Percentiles rank a stretch among this genome's conserved stretches.
Evolutionary conservation across 2,888 invertebrate genomes (phyloP).

Genomic region (Odontocolon sp.): DNA sequence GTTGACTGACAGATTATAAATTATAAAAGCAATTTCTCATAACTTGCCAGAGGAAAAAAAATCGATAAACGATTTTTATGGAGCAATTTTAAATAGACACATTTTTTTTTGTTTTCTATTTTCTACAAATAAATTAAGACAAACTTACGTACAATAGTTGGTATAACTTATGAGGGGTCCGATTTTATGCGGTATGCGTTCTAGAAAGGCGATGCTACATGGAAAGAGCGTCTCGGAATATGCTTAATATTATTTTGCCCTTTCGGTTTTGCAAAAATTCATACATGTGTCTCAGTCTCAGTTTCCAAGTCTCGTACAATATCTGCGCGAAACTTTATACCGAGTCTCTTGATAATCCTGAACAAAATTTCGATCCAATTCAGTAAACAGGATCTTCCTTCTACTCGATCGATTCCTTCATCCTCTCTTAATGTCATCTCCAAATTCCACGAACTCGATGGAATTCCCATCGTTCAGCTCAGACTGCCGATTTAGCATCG

Average conservation of each 20-base stretch:
- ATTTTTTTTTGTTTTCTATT: too few relatives aligned
- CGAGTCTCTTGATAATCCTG: too few relatives aligned
- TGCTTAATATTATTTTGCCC: slow-evolving; percentile 19
- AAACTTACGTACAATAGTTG: too few relatives aligned
- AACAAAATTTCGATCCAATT: background rate
- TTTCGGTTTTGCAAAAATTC: slow-evolving; percentile 44
- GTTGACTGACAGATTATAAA: too few relatives aligned
- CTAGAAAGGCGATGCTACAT: slow-evolving; percentile 45
- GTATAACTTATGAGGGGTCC: too few relatives aligned
- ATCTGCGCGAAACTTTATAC: slow-evolving; percentile 25
- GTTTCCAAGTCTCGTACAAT: slow-evolving; percentile 31
- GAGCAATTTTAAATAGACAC: too few relatives aligned
- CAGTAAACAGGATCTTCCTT: too few relatives aligned
- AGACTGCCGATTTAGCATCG: background rate
- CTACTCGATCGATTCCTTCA: background rate
- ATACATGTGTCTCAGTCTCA: slow-evolving; percentile 24
- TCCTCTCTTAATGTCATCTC: background rate
- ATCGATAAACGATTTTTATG: too few relatives aligned
- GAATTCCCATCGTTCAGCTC: slow-evolving; percentile 29
- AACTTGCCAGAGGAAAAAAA: too few relatives aligned
- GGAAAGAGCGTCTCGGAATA: slow-evolving; percentile 38
- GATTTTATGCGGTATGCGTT: background rate
- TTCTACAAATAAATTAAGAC: too few relatives aligned
- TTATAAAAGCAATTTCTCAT: too few relatives aligned
- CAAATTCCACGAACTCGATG: background rate